phyloP scores from a whole-genome alignment of 2,888 invertebrate genomes.

The Watsonalla binaria region DNA sequence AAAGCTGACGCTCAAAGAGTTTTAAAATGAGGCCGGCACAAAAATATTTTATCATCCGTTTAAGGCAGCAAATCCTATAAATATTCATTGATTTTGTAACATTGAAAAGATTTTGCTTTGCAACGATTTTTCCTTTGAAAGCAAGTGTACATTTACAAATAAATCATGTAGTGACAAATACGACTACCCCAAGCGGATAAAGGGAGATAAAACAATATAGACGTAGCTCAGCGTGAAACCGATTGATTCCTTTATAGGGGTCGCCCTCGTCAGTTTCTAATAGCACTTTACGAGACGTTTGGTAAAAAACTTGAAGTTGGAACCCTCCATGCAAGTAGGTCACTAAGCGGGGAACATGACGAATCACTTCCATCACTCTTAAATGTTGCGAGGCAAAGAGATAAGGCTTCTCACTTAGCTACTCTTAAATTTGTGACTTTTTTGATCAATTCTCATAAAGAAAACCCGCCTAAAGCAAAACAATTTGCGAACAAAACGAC shows the following conservation, averaged over 20 bases:
- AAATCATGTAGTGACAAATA: constrained; percentile 13
- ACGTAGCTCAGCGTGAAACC: constrained; percentile 41
- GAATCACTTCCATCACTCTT: constrained; percentile 66
- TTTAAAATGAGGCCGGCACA: constrained; percentile 43
- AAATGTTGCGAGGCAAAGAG: constrained; percentile 39
- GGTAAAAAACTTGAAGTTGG: constrained; percentile 34
- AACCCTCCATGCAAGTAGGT: constrained; percentile 53
- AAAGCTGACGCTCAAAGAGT: constrained; percentile 49
- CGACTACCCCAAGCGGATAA: constrained; percentile 25
- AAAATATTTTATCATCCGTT: constrained; percentile 45
- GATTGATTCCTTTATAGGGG: constrained; percentile 52
- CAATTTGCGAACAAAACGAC: constrained; percentile 11
- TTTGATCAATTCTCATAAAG: constrained; percentile 34
- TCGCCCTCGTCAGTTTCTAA: constrained; percentile 31
- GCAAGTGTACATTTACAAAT: constrained; percentile 6
- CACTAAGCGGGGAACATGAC: constrained; percentile 63
- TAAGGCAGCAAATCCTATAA: constrained; percentile 36
- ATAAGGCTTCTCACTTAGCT: constrained; percentile 56
- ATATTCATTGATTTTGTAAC: constrained; percentile 34
- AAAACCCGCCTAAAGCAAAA: too few species aligned
- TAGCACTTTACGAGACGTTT: constrained; percentile 38
- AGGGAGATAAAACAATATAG: constrained; percentile 47
- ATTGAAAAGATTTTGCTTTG: constrained; percentile 23
- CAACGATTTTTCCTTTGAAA: constrained; percentile 11
- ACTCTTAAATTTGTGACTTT: constrained; percentile 31